Percentiles rank a stretch among this genome's conserved stretches.
Evolutionary conservation across 2,797 vertebrate species (phyloP).

Genomic region (Oreochromis mossambicus): DNA sequence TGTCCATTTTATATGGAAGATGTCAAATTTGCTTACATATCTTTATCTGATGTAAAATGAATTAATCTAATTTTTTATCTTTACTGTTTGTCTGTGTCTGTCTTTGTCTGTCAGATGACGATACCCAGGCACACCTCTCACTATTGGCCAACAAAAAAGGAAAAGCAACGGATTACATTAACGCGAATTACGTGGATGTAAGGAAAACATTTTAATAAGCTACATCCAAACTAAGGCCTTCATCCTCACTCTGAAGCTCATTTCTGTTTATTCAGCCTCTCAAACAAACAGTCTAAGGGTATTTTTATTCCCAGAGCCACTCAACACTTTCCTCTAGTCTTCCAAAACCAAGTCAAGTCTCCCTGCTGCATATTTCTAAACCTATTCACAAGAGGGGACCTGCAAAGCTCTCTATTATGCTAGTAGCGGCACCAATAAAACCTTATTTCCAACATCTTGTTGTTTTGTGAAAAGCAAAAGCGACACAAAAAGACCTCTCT

Average conservation of each 20-base stretch:
- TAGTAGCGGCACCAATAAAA: neutral
- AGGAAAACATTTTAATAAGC: conserved; percentile 46
- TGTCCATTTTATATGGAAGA: neutral
- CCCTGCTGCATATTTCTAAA: neutral
- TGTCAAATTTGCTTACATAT: neutral
- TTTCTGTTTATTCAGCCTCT: neutral
- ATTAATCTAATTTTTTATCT: neutral
- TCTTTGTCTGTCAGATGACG: conserved; percentile 82
- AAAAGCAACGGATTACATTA: conserved; percentile 89
- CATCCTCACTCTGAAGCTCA: neutral
- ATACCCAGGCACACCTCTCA: conserved; percentile 89
- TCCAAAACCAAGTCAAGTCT: neutral
- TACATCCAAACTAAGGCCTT: neutral
- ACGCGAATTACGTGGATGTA: conserved; percentile 96
- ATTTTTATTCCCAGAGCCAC: neutral
- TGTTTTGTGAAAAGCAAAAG: conserved; percentile 28
- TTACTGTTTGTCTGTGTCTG: neutral
- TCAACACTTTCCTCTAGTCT: neutral
- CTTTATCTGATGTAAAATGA: neutral
- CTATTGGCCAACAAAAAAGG: conserved; percentile 83
- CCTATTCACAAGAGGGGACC: neutral
- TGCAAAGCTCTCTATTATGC: conserved; percentile 5
- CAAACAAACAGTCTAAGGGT: neutral
- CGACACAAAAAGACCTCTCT: neutral
- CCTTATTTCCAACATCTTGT: conserved; percentile 6